Percentiles rank a stretch among this genome's conserved stretches.
phyloP scores from a whole-genome alignment of 2,797 vertebrate genomes.

The Enoplosus armatus region DNA sequence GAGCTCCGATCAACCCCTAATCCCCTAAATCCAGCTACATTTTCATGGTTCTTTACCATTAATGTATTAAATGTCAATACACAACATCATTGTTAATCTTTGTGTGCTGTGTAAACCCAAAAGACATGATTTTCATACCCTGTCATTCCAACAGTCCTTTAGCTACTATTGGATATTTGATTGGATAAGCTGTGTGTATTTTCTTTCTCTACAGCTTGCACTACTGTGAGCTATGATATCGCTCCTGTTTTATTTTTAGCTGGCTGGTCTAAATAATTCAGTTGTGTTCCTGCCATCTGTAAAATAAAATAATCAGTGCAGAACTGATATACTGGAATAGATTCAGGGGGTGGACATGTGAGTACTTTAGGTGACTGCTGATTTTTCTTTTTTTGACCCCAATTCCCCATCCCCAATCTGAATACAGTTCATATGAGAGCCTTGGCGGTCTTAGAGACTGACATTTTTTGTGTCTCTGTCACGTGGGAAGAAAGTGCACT shows the following conservation, averaged over 20 bases:
- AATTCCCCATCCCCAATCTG: constrained; percentile 8
- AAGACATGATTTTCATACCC: constrained; percentile 29
- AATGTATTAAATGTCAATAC: constrained; percentile 36
- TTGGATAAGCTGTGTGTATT: constrained; percentile 31
- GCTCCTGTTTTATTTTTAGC: constrained; percentile 75
- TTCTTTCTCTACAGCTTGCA: constrained; percentile 41
- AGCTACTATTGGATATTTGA: constrained; percentile 54
- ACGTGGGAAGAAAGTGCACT: constrained; percentile 78
- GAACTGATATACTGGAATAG: constrained; percentile 45
- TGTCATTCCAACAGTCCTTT: constrained; percentile 42
- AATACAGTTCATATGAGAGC: constrained; percentile 76
- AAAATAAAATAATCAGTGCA: constrained; percentile 46
- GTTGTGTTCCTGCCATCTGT: constrained; percentile 53
- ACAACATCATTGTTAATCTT: constrained; percentile 35
- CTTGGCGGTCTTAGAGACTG: constrained; percentile 72
- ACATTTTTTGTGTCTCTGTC: constrained; percentile 82
- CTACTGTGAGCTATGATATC: constrained; percentile 53
- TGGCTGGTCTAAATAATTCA: constrained; percentile 65
- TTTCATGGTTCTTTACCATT: constrained; percentile 38
- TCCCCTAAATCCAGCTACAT: constrained; percentile 44
- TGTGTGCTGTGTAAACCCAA: constrained; percentile 35
- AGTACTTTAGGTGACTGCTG: constrained; percentile 24
- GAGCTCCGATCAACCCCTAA: constrained; percentile 31
- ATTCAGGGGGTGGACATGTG: constrained; percentile 28
- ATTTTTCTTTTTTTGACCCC: constrained; percentile 25